Evolutionary conservation across 1,140 invertebrate species (phyloP), one percentile per base, ranked within the genome.

Genomic region (Lethrus apterus): DNA sequence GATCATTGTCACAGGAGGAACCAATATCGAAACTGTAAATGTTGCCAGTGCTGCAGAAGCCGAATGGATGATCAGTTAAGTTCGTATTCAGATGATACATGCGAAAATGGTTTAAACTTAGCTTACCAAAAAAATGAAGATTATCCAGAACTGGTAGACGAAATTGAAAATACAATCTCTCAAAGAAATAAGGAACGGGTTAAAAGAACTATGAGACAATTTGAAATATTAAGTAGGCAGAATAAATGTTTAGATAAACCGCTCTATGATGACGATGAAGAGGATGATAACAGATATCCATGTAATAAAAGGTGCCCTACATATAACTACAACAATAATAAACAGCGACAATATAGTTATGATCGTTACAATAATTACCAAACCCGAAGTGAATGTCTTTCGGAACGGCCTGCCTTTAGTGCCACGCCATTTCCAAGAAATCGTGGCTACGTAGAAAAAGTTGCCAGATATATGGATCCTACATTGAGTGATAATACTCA

Each of bases 91-190:
- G 42, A 48, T 17, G 40, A 52, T 30, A 40, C 42, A 0, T 8
- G n/a, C n/a, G n/a, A n/a, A n/a, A 26, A 44, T 13, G 30, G 26
- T 26, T 13, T 52, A 45, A 57, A 58, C 32, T 48, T 64, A 2
- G 58, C 59, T 5, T 66, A 64, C 33, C 64, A 64, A 47, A 56
- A 63, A 31, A 62, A 55, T n/a, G 58, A 63, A 8, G 58, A 64
- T 23, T 64, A 64, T 47, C 38, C 20, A 1, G 54, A 62, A 19
- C 46, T 66, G 23, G 52, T 64, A 2, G 47, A 62, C 20, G 64
- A 66, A 44, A 42, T 66, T 9, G 59, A 64, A 32, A 54, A 55
- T 36, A 64, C 51, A 40, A 50, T 51, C 15, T 50, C 52, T 0
- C 40, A 46, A 24, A 42, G 60, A 18, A 66, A 64, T 36, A 51